phyloP scores from a whole-genome alignment of 2,888 invertebrate genomes.

The Abscondita cerata region DNA sequence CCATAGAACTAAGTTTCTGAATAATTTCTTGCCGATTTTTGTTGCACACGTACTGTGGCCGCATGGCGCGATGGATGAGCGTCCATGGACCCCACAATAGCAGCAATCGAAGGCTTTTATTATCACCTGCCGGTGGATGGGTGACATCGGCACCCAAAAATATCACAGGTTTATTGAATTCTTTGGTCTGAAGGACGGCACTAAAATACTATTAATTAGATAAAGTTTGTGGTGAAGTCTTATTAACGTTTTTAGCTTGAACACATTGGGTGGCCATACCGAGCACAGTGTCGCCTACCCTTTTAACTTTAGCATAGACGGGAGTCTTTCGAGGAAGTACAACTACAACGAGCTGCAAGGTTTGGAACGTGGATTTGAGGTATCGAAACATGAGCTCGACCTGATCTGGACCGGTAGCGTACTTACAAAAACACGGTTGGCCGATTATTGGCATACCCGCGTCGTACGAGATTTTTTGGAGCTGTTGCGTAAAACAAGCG shows the following conservation, averaged over 20 bases:
- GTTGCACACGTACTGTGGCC: slow-evolving; percentile 97
- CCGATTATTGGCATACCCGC: slow-evolving; percentile 99
- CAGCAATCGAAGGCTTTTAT: slow-evolving; percentile 99
- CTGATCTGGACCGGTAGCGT: slow-evolving; percentile 99
- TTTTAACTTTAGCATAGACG: slow-evolving; percentile 98
- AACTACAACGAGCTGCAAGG: slow-evolving; percentile 95
- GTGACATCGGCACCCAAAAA: slow-evolving; percentile 99
- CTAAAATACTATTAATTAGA: slow-evolving; percentile 99
- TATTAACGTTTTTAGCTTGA: slow-evolving; percentile 99
- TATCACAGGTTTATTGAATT: slow-evolving; percentile 99
- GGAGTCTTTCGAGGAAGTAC: slow-evolving; percentile 99
- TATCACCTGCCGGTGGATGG: slow-evolving; percentile 99
- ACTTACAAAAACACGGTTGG: slow-evolving; percentile 98
- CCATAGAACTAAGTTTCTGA: slow-evolving; percentile 97
- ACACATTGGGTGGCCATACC: slow-evolving; percentile 99
- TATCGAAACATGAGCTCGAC: slow-evolving; percentile 99
- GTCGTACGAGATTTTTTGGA: slow-evolving; percentile 99
- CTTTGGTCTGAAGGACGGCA: slow-evolving; percentile 95
- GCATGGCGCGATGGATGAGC: slow-evolving; percentile 99
- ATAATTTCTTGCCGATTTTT: slow-evolving; percentile 99
- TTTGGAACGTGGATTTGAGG: slow-evolving; percentile 94
- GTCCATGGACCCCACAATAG: slow-evolving; percentile 99
- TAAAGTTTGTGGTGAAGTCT: slow-evolving; percentile 98
- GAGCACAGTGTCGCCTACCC: slow-evolving; percentile 98
- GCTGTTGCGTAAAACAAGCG: slow-evolving; percentile 98